These are phyloP conservation scores for Choristoneura rosaceana DNA, from an alignment of 2,888 invertebrate species.

Conservation along the genomic window DNA sequence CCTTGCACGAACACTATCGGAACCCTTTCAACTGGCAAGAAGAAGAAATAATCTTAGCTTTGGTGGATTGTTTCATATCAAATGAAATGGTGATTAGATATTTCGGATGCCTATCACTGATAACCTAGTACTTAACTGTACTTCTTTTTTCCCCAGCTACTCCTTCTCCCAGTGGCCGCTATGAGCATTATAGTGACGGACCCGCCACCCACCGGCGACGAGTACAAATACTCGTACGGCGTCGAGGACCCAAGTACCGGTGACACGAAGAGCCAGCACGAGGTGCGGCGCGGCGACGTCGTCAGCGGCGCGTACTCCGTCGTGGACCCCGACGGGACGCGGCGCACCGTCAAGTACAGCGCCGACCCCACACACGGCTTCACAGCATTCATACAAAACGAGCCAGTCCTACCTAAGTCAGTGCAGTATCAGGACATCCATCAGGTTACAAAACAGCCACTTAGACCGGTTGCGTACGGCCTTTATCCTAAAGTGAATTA, in stretches of 20 bases:
- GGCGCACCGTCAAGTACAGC: slow-evolving; percentile 77
- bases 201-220: slow-evolving; percentile 65
- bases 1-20: too few relatives aligned
- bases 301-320: slow-evolving; percentile 76
- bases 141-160: slow-evolving; percentile 44
- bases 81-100: too few relatives aligned
- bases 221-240: slow-evolving; percentile 78
- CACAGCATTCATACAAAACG: slow-evolving; percentile 80
- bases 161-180: slow-evolving; percentile 55
- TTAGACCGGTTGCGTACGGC: slow-evolving; percentile 44
- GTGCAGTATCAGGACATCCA: slow-evolving; percentile 15
- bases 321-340: slow-evolving; percentile 77
- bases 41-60: too few relatives aligned
- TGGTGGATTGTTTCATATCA: too few relatives aligned
- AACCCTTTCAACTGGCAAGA: too few relatives aligned
- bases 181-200: slow-evolving; percentile 72
- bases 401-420: slow-evolving; percentile 58
- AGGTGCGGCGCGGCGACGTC: slow-evolving; percentile 69
- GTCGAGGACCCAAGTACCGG: slow-evolving; percentile 84
- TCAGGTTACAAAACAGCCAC: slow-evolving; percentile 38
- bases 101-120: too few relatives aligned
- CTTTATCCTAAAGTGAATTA: slow-evolving; percentile 44
- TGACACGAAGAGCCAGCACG: slow-evolving; percentile 76
- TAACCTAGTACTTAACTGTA: too few relatives aligned
- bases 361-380: slow-evolving; percentile 83